Evolutionary conservation across 2,113 vertebrate species (phyloP).

Genomic region (Oxygymnocypris stewartii): DNA sequence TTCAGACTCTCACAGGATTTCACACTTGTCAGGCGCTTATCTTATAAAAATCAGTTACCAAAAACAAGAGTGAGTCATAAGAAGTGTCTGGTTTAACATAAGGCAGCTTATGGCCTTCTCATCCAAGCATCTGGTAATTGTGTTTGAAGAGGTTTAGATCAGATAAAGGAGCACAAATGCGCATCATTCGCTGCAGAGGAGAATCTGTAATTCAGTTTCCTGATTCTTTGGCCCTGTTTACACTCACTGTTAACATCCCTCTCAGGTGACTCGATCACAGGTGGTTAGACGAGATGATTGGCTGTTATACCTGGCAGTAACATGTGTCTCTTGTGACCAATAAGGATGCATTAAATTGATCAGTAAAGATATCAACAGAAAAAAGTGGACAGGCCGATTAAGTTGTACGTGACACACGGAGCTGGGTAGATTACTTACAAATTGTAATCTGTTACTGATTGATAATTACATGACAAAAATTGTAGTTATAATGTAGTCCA

Average conservation of each 20-base stretch:
- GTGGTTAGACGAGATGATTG: not conserved
- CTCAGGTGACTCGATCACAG: not conserved
- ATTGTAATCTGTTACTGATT: too few species aligned
- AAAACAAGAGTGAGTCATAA: conserved; percentile 32
- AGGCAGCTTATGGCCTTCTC: conserved; percentile 20
- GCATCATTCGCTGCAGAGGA: not conserved
- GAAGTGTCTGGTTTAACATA: conserved; percentile 35
- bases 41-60: conserved; percentile 27
- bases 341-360: not conserved
- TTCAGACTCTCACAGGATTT: conserved; percentile 15
- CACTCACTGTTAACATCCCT: not conserved
- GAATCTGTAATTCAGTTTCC: conserved; percentile 17
- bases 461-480: too few species aligned
- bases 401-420: too few species aligned
- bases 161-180: conserved; percentile 30
- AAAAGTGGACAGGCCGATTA: too few species aligned
- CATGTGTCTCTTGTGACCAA: not conserved
- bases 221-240: not conserved
- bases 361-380: too few species aligned
- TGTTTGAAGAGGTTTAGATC: conserved; percentile 34
- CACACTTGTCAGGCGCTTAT: conserved; percentile 24
- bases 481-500: too few species aligned
- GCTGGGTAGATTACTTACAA: too few species aligned
- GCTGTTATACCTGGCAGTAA: not conserved
- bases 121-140: conserved; percentile 36